Percentiles rank a stretch among this genome's conserved stretches.
Evolutionary conservation across 2,888 invertebrate genomes (phyloP).

Genomic region (Euplexia lucipara): DNA sequence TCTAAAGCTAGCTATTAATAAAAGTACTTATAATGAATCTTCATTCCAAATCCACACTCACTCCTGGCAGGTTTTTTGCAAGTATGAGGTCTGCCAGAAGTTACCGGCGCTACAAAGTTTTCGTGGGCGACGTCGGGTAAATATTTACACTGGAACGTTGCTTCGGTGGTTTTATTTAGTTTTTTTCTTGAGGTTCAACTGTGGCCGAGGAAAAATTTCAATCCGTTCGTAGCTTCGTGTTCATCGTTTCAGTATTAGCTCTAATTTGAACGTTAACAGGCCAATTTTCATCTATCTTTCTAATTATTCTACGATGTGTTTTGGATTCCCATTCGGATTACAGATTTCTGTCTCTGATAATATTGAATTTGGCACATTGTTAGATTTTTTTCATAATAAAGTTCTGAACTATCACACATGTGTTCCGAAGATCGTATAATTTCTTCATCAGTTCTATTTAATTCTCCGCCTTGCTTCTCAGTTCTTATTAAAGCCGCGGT

Average conservation of each 20-base stretch:
- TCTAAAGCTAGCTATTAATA: too few species aligned
- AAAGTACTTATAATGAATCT: slow-evolving; percentile 24
- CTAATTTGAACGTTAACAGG: slow-evolving; percentile 61
- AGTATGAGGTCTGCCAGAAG: slow-evolving; percentile 77
- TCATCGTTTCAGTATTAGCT: slow-evolving; percentile 69
- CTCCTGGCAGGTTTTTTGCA: slow-evolving; percentile 75
- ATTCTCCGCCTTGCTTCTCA: slow-evolving; percentile 58
- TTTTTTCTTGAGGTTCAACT: slow-evolving; percentile 82
- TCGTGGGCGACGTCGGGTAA: slow-evolving; percentile 81
- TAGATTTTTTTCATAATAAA: slow-evolving; percentile 1
- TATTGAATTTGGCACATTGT: neutral
- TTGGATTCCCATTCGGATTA: neutral
- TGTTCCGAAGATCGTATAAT: slow-evolving; percentile 37
- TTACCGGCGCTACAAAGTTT: slow-evolving; percentile 84
- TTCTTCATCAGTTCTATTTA: slow-evolving; percentile 48
- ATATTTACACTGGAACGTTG: slow-evolving; percentile 85
- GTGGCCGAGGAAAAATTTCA: slow-evolving; percentile 79
- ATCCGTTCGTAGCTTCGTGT: slow-evolving; percentile 72
- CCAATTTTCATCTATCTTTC: neutral
- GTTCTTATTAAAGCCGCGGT: slow-evolving; percentile 72
- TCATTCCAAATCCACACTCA: slow-evolving; percentile 9
- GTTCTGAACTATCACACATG: neutral
- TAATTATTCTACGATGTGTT: neutral
- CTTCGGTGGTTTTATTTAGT: slow-evolving; percentile 75
- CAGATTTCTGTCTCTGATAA: too few species aligned